Base-by-base conservation (phyloP, 2,888 invertebrate genomes). In the Rhopalosiphum nymphaeae region DNA sequence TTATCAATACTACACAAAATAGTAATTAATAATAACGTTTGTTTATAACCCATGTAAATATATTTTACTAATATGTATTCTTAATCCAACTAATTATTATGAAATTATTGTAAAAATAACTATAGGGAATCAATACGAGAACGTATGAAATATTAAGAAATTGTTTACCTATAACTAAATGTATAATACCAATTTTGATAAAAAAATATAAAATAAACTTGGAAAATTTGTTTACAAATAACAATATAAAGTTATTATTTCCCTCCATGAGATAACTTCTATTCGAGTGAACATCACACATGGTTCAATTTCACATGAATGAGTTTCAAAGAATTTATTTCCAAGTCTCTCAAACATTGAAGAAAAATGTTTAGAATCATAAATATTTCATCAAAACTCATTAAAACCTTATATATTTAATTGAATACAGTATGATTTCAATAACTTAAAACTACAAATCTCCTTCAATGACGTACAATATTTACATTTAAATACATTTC, bases 271-370 rank as follows among this genome's bases (percentile, higher is more conserved):
- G 78, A 91, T 78, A 91, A 78, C 49, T 78, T 91, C 91, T 78
- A 91, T 78, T 49, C 10, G 36, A 91, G 49, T 91, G 78, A 91
- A 53, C 91, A 91, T 78, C 36, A 57, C 78, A 91, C 53, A 91
- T 91, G 78, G 78, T 78, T 91, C 49, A 29, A 78, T 91, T 78
- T 78, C 91, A 91, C 78, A 78, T 91, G 91, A 91, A 56, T 91
- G 56, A 44, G n/a, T 91, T 56, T 44, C 85, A 57, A 91, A 44
- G 36, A 91, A 56, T 85, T 56, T 56, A 85, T 91, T 44, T 91
- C 56, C 44, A 85, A 85, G 42, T 26, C 56, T 1, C 5, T 42
- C 44, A 11, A 85, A 91, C 56, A 85, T 56, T 4, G 56, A 57
- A 29, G 44, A 56, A 91, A 84, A 44, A 91, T 44, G 21, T 91